phyloP scores from a whole-genome alignment of 2,113 vertebrate genomes.

The Taxidea taxus region DNA sequence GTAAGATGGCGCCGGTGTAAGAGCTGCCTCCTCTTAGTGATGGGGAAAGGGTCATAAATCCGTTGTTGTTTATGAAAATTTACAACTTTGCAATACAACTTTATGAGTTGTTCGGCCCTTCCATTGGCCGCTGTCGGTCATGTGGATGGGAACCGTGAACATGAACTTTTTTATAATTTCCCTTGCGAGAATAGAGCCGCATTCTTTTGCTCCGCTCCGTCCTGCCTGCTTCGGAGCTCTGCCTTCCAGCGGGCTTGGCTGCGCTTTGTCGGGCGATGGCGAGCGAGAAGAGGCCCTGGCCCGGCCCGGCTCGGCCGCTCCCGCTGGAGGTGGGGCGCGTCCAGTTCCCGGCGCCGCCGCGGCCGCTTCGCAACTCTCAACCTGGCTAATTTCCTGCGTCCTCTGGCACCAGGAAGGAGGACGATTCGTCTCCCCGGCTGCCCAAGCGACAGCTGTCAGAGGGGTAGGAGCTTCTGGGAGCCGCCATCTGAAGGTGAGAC shows the following conservation, averaged over 20 bases:
- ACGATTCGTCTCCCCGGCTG: slow-evolving; percentile 84
- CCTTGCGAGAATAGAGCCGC: slow-evolving; percentile 96
- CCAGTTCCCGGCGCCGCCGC: slow-evolving; percentile 81
- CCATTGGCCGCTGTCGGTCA: slow-evolving; percentile 94
- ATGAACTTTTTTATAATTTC: slow-evolving; percentile 99
- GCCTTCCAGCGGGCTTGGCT: slow-evolving; percentile 79
- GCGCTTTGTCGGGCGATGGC: slow-evolving; percentile 83
- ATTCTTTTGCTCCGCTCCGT: slow-evolving; percentile 92
- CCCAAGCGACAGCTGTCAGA: slow-evolving; percentile 89
- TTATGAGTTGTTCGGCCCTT: slow-evolving; percentile 94
- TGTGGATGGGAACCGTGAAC: slow-evolving; percentile 96
- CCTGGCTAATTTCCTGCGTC: slow-evolving; percentile 90
- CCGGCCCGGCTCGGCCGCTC: slow-evolving; percentile 79
- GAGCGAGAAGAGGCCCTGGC: slow-evolving; percentile 75
- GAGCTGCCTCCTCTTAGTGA: slow-evolving; percentile 92
- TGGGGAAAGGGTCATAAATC: slow-evolving; percentile 98
- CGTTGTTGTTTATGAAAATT: slow-evolving; percentile 99
- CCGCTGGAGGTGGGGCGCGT: slow-evolving; percentile 84
- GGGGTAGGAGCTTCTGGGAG: slow-evolving; percentile 82
- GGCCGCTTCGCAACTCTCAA: slow-evolving; percentile 85
- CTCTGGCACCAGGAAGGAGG: slow-evolving; percentile 87
- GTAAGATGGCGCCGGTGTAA: slow-evolving; percentile 97
- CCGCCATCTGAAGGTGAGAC: slow-evolving; percentile 88
- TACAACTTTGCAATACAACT: slow-evolving; percentile 99
- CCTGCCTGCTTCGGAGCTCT: slow-evolving; percentile 90